These are phyloP conservation scores for Phanerotoma sp. DNA, from an alignment of 2,888 invertebrate genomes.

Conservation along the genomic window DNA sequence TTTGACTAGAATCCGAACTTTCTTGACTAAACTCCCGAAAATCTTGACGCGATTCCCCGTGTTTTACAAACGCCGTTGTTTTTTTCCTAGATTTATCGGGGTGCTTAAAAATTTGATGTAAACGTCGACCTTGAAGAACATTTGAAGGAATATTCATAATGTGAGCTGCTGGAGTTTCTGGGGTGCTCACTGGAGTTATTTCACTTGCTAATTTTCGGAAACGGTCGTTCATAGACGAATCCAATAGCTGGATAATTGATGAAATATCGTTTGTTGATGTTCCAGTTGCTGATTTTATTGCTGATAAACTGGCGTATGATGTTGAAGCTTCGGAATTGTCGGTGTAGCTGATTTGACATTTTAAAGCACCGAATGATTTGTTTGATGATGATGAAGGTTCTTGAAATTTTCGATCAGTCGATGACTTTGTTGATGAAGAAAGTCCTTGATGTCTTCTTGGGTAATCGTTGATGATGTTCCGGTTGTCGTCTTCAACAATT, in stretches of 20 bases:
- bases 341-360: constrained; percentile 33
- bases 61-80: constrained; percentile 13
- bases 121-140: constrained; percentile 37
- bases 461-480: too few species aligned
- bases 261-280: constrained; percentile 39
- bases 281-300: constrained; percentile 32
- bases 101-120: constrained; percentile 38
- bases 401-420: too few species aligned
- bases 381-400: background rate
- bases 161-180: constrained; percentile 53
- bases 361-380: background rate
- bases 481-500: too few species aligned
- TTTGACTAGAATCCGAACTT: too few species aligned
- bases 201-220: constrained; percentile 31
- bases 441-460: too few species aligned
- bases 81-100: constrained; percentile 15
- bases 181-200: constrained; percentile 54
- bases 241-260: constrained; percentile 49
- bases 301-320: constrained; percentile 51
- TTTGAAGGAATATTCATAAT: constrained; percentile 52
- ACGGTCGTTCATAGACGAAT: constrained; percentile 42
- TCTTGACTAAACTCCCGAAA: too few species aligned
- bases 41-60: too few species aligned
- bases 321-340: constrained; percentile 53
- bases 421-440: too few species aligned